A percentile compares a stretch with the other conserved stretches of the same genome.
Evolutionary conservation across 2,113 vertebrate species (phyloP).

Genomic region (Takifugu bimaculatus): DNA sequence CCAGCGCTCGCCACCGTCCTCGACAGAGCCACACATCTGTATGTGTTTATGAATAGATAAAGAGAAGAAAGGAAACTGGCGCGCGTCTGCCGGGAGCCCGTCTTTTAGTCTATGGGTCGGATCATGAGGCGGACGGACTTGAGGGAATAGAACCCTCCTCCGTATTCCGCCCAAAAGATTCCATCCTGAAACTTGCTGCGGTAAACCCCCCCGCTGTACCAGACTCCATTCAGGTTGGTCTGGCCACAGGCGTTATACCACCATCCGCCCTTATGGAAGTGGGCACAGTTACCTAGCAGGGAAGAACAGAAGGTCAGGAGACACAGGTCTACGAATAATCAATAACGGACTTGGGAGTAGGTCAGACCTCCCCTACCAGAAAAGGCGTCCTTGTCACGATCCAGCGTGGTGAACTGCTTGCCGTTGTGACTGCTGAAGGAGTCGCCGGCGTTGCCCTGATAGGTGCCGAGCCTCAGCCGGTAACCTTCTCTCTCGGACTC

Average conservation of each 20-base stretch:
- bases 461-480: conserved; percentile 87
- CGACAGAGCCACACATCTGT: conserved; percentile 15
- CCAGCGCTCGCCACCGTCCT: conserved; percentile 4
- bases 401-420: conserved; percentile 95
- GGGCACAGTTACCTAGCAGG: conserved; percentile 90
- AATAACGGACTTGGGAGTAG: no score
- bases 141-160: conserved; percentile 94
- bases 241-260: conserved; percentile 98
- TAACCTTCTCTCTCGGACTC: conserved; percentile 91
- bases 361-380: conserved; percentile 75
- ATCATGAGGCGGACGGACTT: conserved; percentile 93
- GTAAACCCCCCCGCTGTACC: conserved; percentile 96
- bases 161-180: conserved; percentile 96
- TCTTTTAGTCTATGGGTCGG: conserved; percentile 86
- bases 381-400: conserved; percentile 92
- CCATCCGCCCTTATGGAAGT: conserved; percentile 98
- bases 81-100: neutral
- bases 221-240: conserved; percentile 95
- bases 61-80: conserved; percentile 7
- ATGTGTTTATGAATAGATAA: conserved; percentile 25
- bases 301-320: neutral
- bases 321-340: neutral
- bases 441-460: conserved; percentile 95
- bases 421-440: conserved; percentile 94
- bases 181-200: conserved; percentile 98